Conservation (phyloP, 2,888 invertebrate species). For the Xanthorhoe spadicearia region DNA sequence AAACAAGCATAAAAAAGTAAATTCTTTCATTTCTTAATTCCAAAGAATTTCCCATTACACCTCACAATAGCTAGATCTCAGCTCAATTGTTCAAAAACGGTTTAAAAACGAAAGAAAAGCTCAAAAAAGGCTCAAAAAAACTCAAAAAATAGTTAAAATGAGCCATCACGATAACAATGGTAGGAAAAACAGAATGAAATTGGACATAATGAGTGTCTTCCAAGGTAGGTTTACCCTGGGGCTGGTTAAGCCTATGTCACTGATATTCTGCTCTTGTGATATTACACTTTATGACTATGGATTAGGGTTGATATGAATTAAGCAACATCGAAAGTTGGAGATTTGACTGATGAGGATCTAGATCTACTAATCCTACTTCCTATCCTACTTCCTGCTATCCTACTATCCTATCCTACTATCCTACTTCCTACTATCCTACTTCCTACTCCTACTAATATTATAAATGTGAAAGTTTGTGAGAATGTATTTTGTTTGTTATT, state of each 20-base stretch:
- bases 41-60: conserved; percentile 6
- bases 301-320: too few species aligned
- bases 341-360: too few species aligned
- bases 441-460: too few species aligned
- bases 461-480: too few species aligned
- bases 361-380: too few species aligned
- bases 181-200: conserved; percentile 72
- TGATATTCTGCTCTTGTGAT: not conserved
- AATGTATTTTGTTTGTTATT: too few species aligned
- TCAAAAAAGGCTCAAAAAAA: conserved; percentile 59
- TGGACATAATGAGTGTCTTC: conserved; percentile 81
- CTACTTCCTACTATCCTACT: too few species aligned
- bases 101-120: conserved; percentile 14
- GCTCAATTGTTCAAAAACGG: conserved; percentile 28
- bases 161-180: conserved; percentile 66
- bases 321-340: too few species aligned
- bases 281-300: not conserved
- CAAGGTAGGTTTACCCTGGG: conserved; percentile 36
- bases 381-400: too few species aligned
- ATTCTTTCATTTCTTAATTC: not conserved
- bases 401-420: too few species aligned
- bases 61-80: conserved; percentile 1
- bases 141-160: conserved; percentile 63
- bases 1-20: too few species aligned
- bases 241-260: not conserved